Base-by-base conservation (phyloP, 2,113 vertebrate species). In the Hippotragus niger region DNA sequence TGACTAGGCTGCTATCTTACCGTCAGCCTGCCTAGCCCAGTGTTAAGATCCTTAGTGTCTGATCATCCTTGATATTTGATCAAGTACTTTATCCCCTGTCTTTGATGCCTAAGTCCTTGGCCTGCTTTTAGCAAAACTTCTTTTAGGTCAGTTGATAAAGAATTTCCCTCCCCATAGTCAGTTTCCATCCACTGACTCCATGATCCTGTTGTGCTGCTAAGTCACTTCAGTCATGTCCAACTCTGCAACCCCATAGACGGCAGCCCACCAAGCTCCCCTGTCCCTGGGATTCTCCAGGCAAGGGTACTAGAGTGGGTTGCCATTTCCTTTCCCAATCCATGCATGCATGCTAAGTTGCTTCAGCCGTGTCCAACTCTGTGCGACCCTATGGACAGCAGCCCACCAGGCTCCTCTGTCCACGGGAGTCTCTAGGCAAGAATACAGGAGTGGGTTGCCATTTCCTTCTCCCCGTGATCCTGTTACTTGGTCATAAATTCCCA, bases 191-290 rank as follows among this genome's bases (percentile, higher is more conserved):
- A 85, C 40, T 52, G 2, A 62, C 10, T 2, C 31, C 43, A 6
- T 93, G 17, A 57, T 25, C 31, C 2, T 40, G 5, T n/a, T 57
- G 10, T 89, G 67, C n/a, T 74, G n/a, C 19, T 74, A 40, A 74
- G 67, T 40, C 0, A 0, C n/a, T 74, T 74, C 10, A 74, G 36
- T 13, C 1, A 2, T 1, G 5, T 74, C n/a, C 10, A 23, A 40
- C 67, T 74, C 67, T 40, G 67, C 3, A 2, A 13, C n/a, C n/a
- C n/a, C 19, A 74, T 13, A 74, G 67, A 74, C 0, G 0, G 67
- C n/a, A 74, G n/a, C 67, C 67, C 36, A 74, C 67, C 67, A 23
- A 19, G n/a, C 19, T 40, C 19, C 3, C 3, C n/a, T 74, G 36
- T 71, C 67, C 19, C 10, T 74, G 10, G n/a, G n/a, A 74, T 6